Evolutionary conservation across 2,113 vertebrate genomes (phyloP).

Genomic region (Mola mola): DNA sequence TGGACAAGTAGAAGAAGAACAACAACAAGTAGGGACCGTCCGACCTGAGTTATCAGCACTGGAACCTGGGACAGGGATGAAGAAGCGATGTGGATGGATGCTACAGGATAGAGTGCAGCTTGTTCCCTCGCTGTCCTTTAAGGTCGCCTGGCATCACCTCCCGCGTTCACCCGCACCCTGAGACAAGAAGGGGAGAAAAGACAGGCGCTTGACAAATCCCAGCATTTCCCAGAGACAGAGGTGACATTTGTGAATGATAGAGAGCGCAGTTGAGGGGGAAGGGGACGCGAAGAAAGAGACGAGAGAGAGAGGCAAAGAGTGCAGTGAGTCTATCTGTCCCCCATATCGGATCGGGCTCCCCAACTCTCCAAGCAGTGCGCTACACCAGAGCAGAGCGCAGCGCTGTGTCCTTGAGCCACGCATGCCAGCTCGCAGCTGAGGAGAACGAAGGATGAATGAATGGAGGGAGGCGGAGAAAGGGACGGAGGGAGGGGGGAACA

Average conservation of each 20-base stretch:
- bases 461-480: constrained; percentile 39
- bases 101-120: constrained; percentile 40
- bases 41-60: constrained; percentile 69
- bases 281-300: constrained; percentile 38
- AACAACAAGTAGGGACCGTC: constrained; percentile 53
- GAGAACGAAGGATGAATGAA: constrained; percentile 71
- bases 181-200: constrained; percentile 34
- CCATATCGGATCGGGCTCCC: constrained; percentile 50
- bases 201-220: constrained; percentile 70
- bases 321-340: constrained; percentile 61
- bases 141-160: constrained; percentile 66
- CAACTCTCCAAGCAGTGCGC: constrained; percentile 62
- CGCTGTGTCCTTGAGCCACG: constrained; percentile 79
- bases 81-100: constrained; percentile 24
- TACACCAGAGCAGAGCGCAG: constrained; percentile 58
- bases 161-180: constrained; percentile 60
- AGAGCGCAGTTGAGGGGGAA: constrained; percentile 43
- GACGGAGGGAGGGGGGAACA: constrained; percentile 5
- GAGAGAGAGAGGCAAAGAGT: constrained; percentile 42
- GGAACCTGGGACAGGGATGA: constrained; percentile 36
- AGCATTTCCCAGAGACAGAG: constrained; percentile 73
- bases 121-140: constrained; percentile 50
- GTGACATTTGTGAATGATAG: constrained; percentile 81
- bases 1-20: constrained; percentile 36
- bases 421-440: constrained; percentile 62